Evolutionary conservation across 2,888 invertebrate genomes (phyloP), one percentile per base, ranked within the genome.

Genomic region (Brenthis hecate): DNA sequence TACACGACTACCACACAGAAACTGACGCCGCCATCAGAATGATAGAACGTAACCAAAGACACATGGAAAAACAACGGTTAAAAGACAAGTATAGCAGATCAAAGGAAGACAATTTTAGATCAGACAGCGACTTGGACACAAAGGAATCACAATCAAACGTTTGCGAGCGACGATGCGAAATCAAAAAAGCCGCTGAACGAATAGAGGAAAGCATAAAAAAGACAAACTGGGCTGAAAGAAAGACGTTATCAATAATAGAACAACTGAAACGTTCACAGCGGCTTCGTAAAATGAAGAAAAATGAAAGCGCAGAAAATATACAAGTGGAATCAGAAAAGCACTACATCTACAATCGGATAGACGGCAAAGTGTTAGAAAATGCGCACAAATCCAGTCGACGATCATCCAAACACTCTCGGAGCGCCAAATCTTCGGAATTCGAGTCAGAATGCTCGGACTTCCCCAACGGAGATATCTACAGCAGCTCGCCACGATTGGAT

Each of bases 361-460:
- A 93, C 78, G 94, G 94, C 8, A 93, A 93, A 74, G 87, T 93
- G 3, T 76, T 93, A n/a, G 92, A 93, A 75, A 93, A 92, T 80
- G 92, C 93, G 19, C 93, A 94, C 78, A 94, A 94, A 73, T 92
- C 93, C 11, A 92, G 91, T 74, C 85, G 88, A 66, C 85, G 93
- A 51, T 81, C 90, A 6, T 91, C 93, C 1, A 91, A 89, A 74
- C 93, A 94, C 78, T 90, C 93, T 11, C 85, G 95, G 61, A 96
- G 95, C 80, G 95, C 95, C 0, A 96, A 96, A 76, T 96, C 96
- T 0, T 89, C 96, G 11, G 97, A 97, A 80, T 95, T 96, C 75
- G 96, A 96, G 80, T 96, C 96, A n/a, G 96, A 96, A 79, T 94
- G 94, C 58, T 94, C 94, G 0, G 93, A 85, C 82, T 94, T 83